phyloP scores from a whole-genome alignment of 2,888 invertebrate species.

The Pyralis farinalis region DNA sequence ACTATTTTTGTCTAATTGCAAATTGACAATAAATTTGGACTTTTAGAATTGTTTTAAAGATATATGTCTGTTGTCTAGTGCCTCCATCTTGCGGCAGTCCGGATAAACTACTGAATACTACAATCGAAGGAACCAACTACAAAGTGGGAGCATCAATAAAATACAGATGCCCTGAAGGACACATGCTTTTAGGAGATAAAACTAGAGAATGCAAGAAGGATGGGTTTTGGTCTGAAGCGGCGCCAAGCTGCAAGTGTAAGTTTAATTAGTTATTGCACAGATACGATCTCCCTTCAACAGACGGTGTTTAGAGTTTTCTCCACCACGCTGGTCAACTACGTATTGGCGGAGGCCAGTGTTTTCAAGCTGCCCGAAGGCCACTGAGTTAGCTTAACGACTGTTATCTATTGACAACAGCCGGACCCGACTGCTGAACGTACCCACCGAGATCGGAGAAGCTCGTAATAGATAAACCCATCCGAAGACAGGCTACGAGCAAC shows the following conservation, averaged over 20 bases:
- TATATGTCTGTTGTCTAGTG: slow-evolving; percentile 69
- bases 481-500: no score
- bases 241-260: slow-evolving; percentile 94
- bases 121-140: slow-evolving; percentile 86
- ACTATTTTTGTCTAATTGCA: not conserved
- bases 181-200: slow-evolving; percentile 87
- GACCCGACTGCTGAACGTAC: no score
- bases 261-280: no score
- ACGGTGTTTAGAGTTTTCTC: no score
- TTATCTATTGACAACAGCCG: no score
- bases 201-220: slow-evolving; percentile 85
- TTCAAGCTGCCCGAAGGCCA: no score
- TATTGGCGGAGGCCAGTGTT: no score
- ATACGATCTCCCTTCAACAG: no score
- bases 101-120: slow-evolving; percentile 91
- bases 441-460: no score
- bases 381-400: no score
- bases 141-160: slow-evolving; percentile 85
- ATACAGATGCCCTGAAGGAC: slow-evolving; percentile 91
- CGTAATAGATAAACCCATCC: no score
- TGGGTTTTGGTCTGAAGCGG: slow-evolving; percentile 91
- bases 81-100: slow-evolving; percentile 94
- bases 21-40: not conserved
- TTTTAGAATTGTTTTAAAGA: not conserved
- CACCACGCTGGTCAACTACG: no score